Base-by-base conservation (phyloP, 2,113 vertebrate species). In the Mola mola region DNA sequence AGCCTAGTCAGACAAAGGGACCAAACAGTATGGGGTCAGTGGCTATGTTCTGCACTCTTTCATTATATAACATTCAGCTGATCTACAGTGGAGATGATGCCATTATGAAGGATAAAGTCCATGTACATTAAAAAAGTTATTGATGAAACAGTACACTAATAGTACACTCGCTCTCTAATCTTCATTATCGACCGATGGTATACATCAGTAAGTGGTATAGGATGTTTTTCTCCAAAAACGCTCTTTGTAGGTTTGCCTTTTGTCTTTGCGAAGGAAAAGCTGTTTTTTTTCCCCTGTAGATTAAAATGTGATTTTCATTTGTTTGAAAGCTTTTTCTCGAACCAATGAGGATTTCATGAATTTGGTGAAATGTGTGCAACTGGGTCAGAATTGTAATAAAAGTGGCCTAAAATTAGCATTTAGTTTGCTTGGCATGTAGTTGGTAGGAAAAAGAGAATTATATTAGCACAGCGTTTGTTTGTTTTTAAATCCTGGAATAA, bases 21-120 rank as follows among this genome's bases (percentile, higher is more conserved):
- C 88, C 90, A 90, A 92, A 84, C 70, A 73, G 40, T 78, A 61
- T 24, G 79, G 71, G 64, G 82, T 69, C 55, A 22, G 71, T 58
- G 56, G 26, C 79, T 51, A 41, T 11, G 22, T 56, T 62, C 19
- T 67, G 34, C 20, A 60, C 34, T 76, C 40, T 46, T 43, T 72
- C 55, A 65, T 34, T 29, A 11, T 41, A 41, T 34, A 22, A 37
- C 49, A 72, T 36, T 43, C 5, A 67, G 41, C 40, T n/a, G 44
- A 26, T 56, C 47, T 47, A 38, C 12, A 21, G 19, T 47, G 43
- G 8, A 49, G 22, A 67, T 64, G n/a, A 11, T 48, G 48, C 19
- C 33, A 46, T 19, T 10, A 41, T 16, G 4, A 6, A 41, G 19
- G n/a, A 20, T 34, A n/a, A n/a, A n/a, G n/a, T n/a, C n/a, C n/a